A percentile compares a stretch with the other conserved stretches of the same genome.
Conservation (phyloP, 2,888 invertebrate genomes). For the Limnephilus rhombicus region DNA sequence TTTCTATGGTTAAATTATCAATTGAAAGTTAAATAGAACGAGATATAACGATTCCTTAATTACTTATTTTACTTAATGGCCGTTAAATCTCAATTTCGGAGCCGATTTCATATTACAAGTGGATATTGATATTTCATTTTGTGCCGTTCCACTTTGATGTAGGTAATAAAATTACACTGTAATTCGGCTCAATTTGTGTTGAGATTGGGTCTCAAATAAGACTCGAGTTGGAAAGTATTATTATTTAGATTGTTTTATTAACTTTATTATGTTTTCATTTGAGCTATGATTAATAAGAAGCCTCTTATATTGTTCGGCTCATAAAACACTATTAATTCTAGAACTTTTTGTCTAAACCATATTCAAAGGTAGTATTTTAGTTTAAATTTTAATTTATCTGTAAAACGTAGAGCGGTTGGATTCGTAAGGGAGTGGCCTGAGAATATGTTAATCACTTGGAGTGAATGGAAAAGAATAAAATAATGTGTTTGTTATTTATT, state of each 20-base stretch:
- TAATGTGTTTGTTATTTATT: too few species aligned
- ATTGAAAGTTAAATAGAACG: neutral
- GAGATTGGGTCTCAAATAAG: neutral
- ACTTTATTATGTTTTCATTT: neutral
- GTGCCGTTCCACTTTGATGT: constrained; percentile 20
- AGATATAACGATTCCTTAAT: constrained; percentile 23
- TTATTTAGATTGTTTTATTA: neutral
- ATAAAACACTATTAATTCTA: neutral
- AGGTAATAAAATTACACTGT: constrained; percentile 7
- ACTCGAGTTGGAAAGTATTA: neutral
- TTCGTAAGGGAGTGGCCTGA: too few species aligned
- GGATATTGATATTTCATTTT: constrained; percentile 34
- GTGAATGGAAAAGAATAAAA: too few species aligned
- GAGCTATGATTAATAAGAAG: neutral
- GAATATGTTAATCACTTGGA: too few species aligned
- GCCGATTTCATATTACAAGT: constrained; percentile 19
- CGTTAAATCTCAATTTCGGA: constrained; percentile 16
- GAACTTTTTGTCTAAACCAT: too few species aligned
- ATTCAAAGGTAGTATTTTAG: too few species aligned
- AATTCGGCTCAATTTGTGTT: constrained; percentile 19
- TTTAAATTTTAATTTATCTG: too few species aligned
- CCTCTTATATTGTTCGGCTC: neutral
- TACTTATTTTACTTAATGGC: constrained; percentile 28
- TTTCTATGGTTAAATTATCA: neutral
- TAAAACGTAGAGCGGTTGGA: too few species aligned